Conservation (phyloP, 2,888 invertebrate species). For the Nemurella pictetii region DNA sequence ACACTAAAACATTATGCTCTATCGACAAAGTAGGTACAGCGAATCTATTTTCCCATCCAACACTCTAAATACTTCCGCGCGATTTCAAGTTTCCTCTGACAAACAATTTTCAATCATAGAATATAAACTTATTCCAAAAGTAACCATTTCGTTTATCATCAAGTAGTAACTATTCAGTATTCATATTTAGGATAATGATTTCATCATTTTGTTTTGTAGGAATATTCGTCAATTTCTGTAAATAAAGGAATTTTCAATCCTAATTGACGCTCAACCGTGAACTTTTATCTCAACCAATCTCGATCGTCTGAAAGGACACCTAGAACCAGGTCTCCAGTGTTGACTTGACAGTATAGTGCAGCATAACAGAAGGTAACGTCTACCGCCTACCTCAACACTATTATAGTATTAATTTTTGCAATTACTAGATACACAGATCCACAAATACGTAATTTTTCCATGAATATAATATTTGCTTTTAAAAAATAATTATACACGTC, state of each 20-base stretch:
- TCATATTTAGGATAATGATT: slow-evolving; percentile 32
- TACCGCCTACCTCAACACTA: background rate
- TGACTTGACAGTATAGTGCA: background rate
- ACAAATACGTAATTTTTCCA: slow-evolving; percentile 15
- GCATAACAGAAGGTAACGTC: background rate
- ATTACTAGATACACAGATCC: slow-evolving; percentile 16
- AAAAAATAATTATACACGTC: slow-evolving; percentile 25
- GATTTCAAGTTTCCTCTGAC: background rate
- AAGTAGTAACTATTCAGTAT: slow-evolving; percentile 38
- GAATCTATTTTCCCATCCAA: slow-evolving; percentile 15
- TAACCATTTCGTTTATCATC: slow-evolving; percentile 33
- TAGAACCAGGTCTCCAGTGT: background rate
- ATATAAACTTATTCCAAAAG: slow-evolving; percentile 37
- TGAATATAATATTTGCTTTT: slow-evolving; percentile 18
- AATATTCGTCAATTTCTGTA: slow-evolving; percentile 25
- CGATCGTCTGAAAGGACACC: slow-evolving; percentile 6
- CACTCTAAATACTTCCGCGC: background rate
- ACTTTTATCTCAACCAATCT: slow-evolving; percentile 10
- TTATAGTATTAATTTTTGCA: background rate
- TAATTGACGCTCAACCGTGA: slow-evolving; percentile 11
- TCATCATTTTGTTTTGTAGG: slow-evolving; percentile 22
- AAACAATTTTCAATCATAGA: slow-evolving; percentile 27
- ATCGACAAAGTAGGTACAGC: slow-evolving; percentile 12
- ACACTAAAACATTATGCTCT: background rate
- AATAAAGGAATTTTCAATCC: slow-evolving; percentile 26